Conservation (phyloP, 2,797 vertebrate genomes). For the Gila robusta region DNA sequence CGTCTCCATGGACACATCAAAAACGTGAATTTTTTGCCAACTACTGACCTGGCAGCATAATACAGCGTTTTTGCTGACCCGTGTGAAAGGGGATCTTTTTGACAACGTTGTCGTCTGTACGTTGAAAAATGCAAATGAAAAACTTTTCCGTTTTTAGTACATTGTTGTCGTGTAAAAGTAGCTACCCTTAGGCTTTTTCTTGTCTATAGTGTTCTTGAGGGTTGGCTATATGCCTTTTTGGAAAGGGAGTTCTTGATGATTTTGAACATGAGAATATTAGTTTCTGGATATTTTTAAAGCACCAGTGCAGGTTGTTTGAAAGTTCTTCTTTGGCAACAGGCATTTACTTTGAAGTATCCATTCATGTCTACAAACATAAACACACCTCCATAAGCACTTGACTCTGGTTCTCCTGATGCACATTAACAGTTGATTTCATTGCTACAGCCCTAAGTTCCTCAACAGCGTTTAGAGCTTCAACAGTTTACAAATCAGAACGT, state of each 20-base stretch:
- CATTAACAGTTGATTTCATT: slow-evolving; percentile 29
- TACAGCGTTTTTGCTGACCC: not conserved
- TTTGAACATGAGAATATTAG: not conserved
- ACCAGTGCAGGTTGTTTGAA: not conserved
- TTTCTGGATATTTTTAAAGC: not conserved
- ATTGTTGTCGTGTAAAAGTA: too few species aligned
- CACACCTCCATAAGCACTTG: slow-evolving; percentile 13
- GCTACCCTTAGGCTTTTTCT: too few species aligned
- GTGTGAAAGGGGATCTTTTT: not conserved
- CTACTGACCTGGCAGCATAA: not conserved
- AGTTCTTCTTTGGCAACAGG: not conserved
- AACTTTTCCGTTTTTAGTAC: too few species aligned
- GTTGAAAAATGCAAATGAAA: too few species aligned
- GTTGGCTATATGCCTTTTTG: not conserved
- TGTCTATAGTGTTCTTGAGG: not conserved
- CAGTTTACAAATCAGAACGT: slow-evolving; percentile 24
- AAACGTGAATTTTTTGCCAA: not conserved
- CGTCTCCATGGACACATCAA: not conserved
- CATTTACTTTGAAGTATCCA: not conserved
- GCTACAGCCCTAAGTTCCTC: not conserved
- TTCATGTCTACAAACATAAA: slow-evolving; percentile 11
- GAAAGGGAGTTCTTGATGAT: not conserved
- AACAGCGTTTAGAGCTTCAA: slow-evolving; percentile 14
- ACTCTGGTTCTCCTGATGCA: slow-evolving; percentile 21
- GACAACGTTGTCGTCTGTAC: not conserved